Conservation (phyloP, 2,113 vertebrate species). For the Notarius quadriscutis region DNA sequence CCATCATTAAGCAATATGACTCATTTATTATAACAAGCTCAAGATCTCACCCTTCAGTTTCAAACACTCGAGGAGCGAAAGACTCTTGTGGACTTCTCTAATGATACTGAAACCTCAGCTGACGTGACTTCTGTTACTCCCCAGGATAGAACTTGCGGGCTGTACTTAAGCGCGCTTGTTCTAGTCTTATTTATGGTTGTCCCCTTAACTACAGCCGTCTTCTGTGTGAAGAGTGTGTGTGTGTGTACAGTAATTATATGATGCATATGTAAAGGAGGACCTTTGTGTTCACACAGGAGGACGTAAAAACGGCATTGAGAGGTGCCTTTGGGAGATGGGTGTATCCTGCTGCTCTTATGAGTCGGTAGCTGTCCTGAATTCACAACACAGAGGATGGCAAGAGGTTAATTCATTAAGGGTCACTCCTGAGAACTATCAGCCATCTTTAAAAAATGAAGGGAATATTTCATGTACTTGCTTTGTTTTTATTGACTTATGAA, state of each 20-base stretch:
- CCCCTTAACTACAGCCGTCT: background rate
- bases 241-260: constrained; percentile 28
- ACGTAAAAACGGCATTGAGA: constrained; percentile 20
- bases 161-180: background rate
- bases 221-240: constrained; percentile 23
- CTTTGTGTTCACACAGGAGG: constrained; percentile 22
- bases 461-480: constrained; percentile 57
- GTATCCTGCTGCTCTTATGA: background rate
- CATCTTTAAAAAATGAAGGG: constrained; percentile 77
- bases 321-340: constrained; percentile 19
- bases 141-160: background rate
- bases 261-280: constrained; percentile 34
- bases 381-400: background rate
- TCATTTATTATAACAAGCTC: constrained; percentile 36
- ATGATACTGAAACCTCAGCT: constrained; percentile 7
- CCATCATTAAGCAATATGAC: constrained; percentile 49
- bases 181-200: constrained; percentile 22
- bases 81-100: constrained; percentile 18
- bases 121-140: background rate
- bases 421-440: constrained; percentile 14
- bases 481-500: constrained; percentile 69
- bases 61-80: constrained; percentile 21
- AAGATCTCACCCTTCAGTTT: constrained; percentile 30
- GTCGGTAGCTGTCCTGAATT: constrained; percentile 9
- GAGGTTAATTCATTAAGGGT: constrained; percentile 4